Conservation (phyloP, 2,113 vertebrate species). For the Toxotes chatareus region DNA sequence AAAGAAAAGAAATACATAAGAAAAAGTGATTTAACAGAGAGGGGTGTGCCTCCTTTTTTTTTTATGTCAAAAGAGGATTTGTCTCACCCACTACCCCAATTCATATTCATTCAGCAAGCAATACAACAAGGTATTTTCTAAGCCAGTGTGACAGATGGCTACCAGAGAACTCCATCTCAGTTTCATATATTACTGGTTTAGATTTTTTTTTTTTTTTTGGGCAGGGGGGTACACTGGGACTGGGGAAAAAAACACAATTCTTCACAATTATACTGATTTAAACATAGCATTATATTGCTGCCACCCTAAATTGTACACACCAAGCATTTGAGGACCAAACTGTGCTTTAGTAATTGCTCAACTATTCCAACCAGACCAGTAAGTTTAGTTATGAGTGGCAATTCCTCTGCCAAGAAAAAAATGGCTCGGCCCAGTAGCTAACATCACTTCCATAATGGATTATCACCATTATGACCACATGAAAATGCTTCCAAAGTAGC, state of each 20-base stretch:
- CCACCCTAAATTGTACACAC: constrained; percentile 37
- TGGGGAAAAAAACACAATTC: constrained; percentile 2
- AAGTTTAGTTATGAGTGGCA: constrained; percentile 40
- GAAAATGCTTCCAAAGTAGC: constrained; percentile 45
- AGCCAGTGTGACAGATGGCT: constrained; percentile 58
- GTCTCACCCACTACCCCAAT: constrained; percentile 39
- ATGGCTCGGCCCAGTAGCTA: constrained; percentile 31
- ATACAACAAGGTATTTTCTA: constrained; percentile 47
- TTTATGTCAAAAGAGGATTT: constrained; percentile 43
- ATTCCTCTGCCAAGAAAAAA: constrained; percentile 44
- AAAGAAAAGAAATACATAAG: constrained; percentile 25
- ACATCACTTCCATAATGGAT: constrained; percentile 60
- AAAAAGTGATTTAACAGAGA: constrained; percentile 18
- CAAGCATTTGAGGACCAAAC: constrained; percentile 32
- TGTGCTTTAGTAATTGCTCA: constrained; percentile 37
- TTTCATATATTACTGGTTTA: constrained; percentile 25
- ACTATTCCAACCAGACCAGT: constrained; percentile 46
- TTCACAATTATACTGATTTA: constrained; percentile 12
- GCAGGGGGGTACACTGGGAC: constrained; percentile 7
- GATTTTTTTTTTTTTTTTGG: no score
- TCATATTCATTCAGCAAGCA: constrained; percentile 63
- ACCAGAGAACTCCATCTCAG: constrained; percentile 58
- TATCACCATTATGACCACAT: constrained; percentile 38
- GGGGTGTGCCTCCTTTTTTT: constrained; percentile 15
- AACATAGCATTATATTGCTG: constrained; percentile 48